phyloP scores from a whole-genome alignment of 1,140 invertebrate genomes.

The Drosophila obscura region DNA sequence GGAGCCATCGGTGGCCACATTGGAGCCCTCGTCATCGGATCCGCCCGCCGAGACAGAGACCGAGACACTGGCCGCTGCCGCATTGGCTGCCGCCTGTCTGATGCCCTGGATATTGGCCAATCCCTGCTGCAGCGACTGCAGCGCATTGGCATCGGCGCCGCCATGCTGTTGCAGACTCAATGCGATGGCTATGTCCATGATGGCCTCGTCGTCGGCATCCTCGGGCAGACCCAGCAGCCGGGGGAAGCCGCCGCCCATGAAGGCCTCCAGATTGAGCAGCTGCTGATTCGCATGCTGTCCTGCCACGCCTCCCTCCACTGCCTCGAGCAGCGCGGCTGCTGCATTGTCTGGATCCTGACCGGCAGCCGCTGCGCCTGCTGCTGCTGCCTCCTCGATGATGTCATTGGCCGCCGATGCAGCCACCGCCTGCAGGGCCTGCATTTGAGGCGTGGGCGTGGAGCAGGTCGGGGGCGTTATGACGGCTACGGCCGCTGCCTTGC shows the following conservation, averaged over 20 bases:
- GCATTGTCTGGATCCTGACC: constrained; percentile 17
- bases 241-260: constrained; percentile 88
- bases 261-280: constrained; percentile 87
- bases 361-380: constrained; percentile 28
- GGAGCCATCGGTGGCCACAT: constrained; percentile 95
- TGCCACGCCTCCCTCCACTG: constrained; percentile 18
- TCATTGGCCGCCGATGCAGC: constrained; percentile 56
- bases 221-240: constrained; percentile 94
- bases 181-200: constrained; percentile 98
- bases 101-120: constrained; percentile 79
- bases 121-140: constrained; percentile 81
- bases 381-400: constrained; percentile 64
- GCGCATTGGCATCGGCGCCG: constrained; percentile 57
- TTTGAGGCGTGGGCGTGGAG: constrained; percentile 76
- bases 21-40: constrained; percentile 94
- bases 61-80: constrained; percentile 69
- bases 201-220: constrained; percentile 97
- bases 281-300: constrained; percentile 33
- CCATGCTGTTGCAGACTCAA: constrained; percentile 93
- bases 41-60: constrained; percentile 93
- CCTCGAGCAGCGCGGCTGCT: constrained; percentile 31
- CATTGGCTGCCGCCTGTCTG: constrained; percentile 63
- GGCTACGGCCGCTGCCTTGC: constrained; percentile 72
- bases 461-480: constrained; percentile 67
- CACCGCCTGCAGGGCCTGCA: constrained; percentile 60